A percentile compares a stretch with the other conserved stretches of the same genome.
phyloP scores from a whole-genome alignment of 2,797 vertebrate genomes.

The Halcyon smyrnensis region DNA sequence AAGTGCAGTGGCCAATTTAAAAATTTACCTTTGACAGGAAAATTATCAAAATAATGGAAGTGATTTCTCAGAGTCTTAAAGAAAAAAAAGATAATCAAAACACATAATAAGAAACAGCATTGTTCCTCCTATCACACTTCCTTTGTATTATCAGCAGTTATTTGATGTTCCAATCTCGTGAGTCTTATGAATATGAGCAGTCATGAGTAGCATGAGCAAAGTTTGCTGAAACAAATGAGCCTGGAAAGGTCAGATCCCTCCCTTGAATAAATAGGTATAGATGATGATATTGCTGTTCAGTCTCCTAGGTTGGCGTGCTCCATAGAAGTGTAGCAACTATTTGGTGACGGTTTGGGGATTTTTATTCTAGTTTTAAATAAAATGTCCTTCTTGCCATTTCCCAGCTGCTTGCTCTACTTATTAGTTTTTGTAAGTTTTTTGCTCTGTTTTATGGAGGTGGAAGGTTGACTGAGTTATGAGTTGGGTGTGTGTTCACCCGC shows the following conservation, averaged over 20 bases:
- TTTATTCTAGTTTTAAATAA: background rate
- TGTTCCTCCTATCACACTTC: background rate
- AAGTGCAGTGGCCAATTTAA: background rate
- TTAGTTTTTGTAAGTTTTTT: background rate
- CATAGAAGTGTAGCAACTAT: background rate
- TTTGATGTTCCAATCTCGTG: slow-evolving; percentile 38
- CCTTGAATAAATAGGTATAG: slow-evolving; percentile 55
- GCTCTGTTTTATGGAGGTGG: background rate
- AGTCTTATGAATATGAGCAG: background rate
- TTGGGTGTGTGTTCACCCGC: background rate
- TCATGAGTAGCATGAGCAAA: slow-evolving; percentile 31
- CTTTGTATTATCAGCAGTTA: slow-evolving; percentile 25
- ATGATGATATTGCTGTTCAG: background rate
- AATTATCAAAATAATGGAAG: background rate
- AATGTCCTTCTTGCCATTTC: background rate
- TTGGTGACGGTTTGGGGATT: rapidly evolving
- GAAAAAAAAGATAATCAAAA: background rate
- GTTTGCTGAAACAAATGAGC: slow-evolving; percentile 45
- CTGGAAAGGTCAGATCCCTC: slow-evolving; percentile 53
- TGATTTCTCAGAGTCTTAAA: background rate
- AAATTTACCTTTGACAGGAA: background rate
- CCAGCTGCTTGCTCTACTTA: background rate
- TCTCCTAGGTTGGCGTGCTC: background rate
- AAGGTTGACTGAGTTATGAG: background rate
- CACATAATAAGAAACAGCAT: background rate